phyloP scores from a whole-genome alignment of 2,113 vertebrate species.

The Strix uralensis region DNA sequence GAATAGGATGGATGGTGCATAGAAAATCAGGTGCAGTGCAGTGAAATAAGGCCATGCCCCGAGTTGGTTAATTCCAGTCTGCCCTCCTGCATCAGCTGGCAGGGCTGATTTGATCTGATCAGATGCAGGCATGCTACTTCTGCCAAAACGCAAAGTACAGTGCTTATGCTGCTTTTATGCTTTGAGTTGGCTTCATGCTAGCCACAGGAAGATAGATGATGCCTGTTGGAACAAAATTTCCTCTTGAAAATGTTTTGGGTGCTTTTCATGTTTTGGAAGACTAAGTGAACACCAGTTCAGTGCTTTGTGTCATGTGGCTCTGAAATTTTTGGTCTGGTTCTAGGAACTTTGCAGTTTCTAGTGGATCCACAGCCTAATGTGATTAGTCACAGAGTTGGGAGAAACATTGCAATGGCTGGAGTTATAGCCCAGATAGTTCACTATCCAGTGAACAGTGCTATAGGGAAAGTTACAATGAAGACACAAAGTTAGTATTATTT shows the following conservation, averaged over 20 bases:
- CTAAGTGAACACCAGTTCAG: neutral
- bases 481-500: neutral
- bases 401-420: neutral
- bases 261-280: slow-evolving; percentile 22
- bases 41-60: neutral
- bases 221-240: slow-evolving; percentile 21
- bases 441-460: neutral
- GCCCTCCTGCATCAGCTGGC: slow-evolving; percentile 50
- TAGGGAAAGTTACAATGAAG: neutral
- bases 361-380: neutral
- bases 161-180: slow-evolving; percentile 58
- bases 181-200: slow-evolving; percentile 27
- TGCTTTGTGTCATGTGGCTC: neutral
- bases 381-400: neutral
- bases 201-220: slow-evolving; percentile 23
- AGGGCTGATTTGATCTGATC: slow-evolving; percentile 62
- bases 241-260: slow-evolving; percentile 19
- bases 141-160: slow-evolving; percentile 59
- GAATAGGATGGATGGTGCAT: neutral
- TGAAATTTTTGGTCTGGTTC: neutral
- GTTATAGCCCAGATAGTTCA: neutral
- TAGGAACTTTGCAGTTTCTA: neutral
- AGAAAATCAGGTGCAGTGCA: slow-evolving; percentile 1
- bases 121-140: slow-evolving; percentile 42
- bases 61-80: slow-evolving; percentile 48